Evolutionary conservation across 2,888 invertebrate genomes (phyloP), one percentile per base, ranked within the genome.

Genomic region (Eretmocerus hayati): DNA sequence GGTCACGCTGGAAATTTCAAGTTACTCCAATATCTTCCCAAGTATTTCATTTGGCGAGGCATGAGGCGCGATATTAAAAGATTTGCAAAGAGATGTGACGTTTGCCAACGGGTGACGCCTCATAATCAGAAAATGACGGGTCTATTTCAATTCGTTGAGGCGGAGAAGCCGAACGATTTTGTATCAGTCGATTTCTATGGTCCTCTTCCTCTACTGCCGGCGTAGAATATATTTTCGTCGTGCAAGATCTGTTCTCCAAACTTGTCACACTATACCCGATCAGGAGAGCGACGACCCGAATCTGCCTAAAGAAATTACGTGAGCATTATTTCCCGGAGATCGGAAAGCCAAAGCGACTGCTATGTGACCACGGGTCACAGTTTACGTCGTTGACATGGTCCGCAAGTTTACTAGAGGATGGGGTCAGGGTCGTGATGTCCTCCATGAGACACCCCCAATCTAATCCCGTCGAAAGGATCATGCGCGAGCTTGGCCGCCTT

Each of bases 1-100:
- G 21, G 44, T 20, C 48, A 48, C 21, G 19, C 32, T 5, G 48
- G 39, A 2, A n/a, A 9, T 4, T 48, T n/a, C n/a, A 48, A 48
- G 20, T 22, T 31, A 30, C 11, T 18, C 2, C 2, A 4, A 4
- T 38, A 42, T 32, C 2, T 42, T 6, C 11, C 2, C 2, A 19
- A 31, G 1, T 48, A 18, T 36, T 42, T 42, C 16, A 37, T 11
- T 15, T 42, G 42, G 48, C 19, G 19, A 3, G 1, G 33, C 3
- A 42, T 42, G 48, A 13, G 32, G 2, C 8, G n/a, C 6, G 32
- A 37, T 6, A 16, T 38, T 6, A 42, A 38, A 18, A 3, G 2
- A 3, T 42, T 30, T 18, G 15, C 33, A 1, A 13, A 22, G 11
- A 18, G 43, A 18, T 44, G 26, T 23, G 36, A 44, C n/a, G 4